Base-by-base conservation (phyloP, 1,140 invertebrate genomes). In the Drosophila tani region DNA sequence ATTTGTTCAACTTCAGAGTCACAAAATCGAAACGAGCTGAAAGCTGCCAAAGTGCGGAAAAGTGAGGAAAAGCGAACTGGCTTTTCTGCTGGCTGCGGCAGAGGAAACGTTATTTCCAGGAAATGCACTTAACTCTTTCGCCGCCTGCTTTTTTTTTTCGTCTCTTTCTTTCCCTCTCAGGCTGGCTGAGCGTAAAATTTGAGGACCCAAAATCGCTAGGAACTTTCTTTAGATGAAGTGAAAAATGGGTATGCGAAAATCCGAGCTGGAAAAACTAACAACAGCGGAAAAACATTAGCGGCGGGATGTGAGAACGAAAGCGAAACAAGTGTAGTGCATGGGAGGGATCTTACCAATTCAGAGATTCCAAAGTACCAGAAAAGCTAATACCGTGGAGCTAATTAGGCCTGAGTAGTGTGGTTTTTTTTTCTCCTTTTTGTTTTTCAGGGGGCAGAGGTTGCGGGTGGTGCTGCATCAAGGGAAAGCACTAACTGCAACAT, bases 71-170 rank as follows among this genome's bases (percentile, higher is more conserved):
- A 74, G 24, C 50, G 50, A 77, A 68, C 75, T 59, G 43, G 65
- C 75, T 78, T 69, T 45, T 57, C 50, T 49, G 51, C 43, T 50
- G 51, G 24, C 51, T 32, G 49, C 14, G 47, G 59, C 35, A 78
- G 68, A 84, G 85, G 86, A 90, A 91, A 85, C 45, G 71, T 65
- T 68, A 74, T 82, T 90, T 90, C 85, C 85, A 77, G 85, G 85
- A 90, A 90, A 85, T 91, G 75, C 85, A 67, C 85, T 68, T 51
- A 90, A 49, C 68, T 77, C 74, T 65, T 55, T 47, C 45, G 50
- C 56, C 51, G 19, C 21, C 51, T 15, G 51, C 32, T 38, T 55
- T 55, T 45, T 55, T n/a, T 49, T 50, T 40, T 24, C 38, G 38
- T 38, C 55, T 40, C 40, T 40, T 32, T 49, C 38, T 8, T 32